These are phyloP conservation scores for Corythornis madagascariensis DNA, from an alignment of 2,113 vertebrate species.

Conservation along the genomic window DNA sequence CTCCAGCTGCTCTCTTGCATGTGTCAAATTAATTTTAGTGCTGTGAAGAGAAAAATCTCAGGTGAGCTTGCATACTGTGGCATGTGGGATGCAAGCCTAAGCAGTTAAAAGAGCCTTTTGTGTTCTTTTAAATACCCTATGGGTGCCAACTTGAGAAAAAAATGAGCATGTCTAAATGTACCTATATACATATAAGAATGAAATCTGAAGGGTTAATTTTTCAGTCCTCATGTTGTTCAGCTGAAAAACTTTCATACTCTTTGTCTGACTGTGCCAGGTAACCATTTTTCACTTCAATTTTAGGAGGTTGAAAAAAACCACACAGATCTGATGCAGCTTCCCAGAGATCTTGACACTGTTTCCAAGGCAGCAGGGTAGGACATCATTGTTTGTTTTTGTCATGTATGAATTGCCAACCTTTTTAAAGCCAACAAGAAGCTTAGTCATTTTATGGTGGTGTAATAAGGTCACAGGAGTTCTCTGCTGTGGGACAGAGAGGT, in stretches of 20 bases:
- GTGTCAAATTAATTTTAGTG: conserved; percentile 31
- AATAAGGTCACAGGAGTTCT: conserved; percentile 13
- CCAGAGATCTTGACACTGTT: conserved; percentile 85
- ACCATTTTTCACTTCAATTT: conserved; percentile 7
- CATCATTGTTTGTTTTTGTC: conserved; percentile 5
- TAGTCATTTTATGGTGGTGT: conserved; percentile 34
- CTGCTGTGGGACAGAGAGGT: background rate
- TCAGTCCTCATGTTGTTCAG: background rate
- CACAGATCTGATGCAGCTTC: conserved; percentile 85
- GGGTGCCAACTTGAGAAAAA: background rate
- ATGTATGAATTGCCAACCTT: conserved; percentile 3
- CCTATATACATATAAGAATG: rapidly evolving
- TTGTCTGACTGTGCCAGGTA: background rate
- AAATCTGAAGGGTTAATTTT: background rate
- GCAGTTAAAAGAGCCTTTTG: background rate
- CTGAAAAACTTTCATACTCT: background rate
- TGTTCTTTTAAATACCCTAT: background rate
- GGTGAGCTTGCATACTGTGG: background rate
- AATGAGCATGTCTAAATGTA: background rate
- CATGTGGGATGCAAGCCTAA: background rate
- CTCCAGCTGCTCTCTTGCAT: background rate
- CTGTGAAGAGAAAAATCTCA: background rate
- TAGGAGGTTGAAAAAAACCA: conserved; percentile 88
- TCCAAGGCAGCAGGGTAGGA: conserved; percentile 89
- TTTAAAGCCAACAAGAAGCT: background rate